These are phyloP conservation scores for Heterodera carotae DNA, from an alignment of 1,140 invertebrate genomes.

Conservation along the genomic window DNA sequence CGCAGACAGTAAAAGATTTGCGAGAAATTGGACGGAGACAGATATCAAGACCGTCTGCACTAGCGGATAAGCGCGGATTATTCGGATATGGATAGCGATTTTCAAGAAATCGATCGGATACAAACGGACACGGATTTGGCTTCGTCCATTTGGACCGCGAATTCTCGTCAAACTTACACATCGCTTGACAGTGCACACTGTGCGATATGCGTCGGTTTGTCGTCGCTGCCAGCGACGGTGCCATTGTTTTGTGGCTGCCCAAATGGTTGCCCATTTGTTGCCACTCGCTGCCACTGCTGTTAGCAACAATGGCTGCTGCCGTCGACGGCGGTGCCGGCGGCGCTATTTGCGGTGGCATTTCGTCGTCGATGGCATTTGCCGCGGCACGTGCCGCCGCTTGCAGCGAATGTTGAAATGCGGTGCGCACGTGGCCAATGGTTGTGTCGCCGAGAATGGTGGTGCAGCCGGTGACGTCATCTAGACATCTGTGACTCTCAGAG, in stretches of 20 bases:
- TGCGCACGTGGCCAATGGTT: constrained; percentile 46
- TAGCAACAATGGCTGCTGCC: not conserved
- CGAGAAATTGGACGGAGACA: no score
- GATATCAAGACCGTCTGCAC: no score
- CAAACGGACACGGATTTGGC: no score
- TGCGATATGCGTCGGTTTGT: constrained; percentile 23
- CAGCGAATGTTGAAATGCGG: constrained; percentile 40
- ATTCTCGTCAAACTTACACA: constrained; percentile 30
- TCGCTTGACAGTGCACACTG: constrained; percentile 47
- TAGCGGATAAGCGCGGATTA: no score
- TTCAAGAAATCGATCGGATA: no score
- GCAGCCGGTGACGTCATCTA: not conserved
- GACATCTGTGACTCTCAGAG: not conserved
- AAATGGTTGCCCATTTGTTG: constrained; percentile 35
- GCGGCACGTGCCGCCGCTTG: constrained; percentile 5
- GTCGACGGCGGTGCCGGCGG: constrained; percentile 35
- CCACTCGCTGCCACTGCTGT: not conserved
- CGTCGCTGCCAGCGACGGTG: not conserved
- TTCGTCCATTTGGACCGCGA: no score
- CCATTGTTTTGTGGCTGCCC: constrained; percentile 8
- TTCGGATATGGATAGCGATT: no score
- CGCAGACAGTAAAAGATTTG: no score
- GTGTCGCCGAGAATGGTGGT: constrained; percentile 28
- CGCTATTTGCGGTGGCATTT: constrained; percentile 29
- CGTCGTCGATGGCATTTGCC: not conserved